phyloP scores from a whole-genome alignment of 2,113 vertebrate genomes.

The Sporophila hypoxantha region DNA sequence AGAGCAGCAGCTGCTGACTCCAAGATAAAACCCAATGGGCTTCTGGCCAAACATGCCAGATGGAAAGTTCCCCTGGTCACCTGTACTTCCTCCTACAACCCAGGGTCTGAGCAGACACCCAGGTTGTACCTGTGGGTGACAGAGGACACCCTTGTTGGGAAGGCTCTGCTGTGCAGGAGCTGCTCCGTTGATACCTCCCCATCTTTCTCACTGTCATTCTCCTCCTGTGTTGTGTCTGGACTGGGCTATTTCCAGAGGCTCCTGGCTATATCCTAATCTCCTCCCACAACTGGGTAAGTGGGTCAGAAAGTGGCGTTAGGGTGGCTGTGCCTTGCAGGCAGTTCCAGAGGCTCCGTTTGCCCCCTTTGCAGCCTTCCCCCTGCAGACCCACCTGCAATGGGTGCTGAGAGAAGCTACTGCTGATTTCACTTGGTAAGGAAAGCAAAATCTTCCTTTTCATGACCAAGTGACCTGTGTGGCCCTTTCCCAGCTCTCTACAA shows the following conservation, averaged over 20 bases:
- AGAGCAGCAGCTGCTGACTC: not conserved
- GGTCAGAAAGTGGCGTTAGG: not conserved
- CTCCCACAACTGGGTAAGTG: not conserved
- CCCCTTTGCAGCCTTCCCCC: not conserved
- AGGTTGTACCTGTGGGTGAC: not conserved
- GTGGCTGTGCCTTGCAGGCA: not conserved
- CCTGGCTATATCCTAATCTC: not conserved
- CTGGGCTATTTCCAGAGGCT: not conserved
- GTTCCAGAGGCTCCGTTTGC: rapidly evolving
- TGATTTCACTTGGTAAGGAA: not conserved
- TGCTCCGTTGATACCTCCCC: not conserved
- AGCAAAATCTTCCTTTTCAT: not conserved
- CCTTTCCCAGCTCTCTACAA: not conserved
- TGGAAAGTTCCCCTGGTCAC: not conserved
- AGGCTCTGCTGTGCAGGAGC: not conserved
- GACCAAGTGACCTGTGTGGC: not conserved
- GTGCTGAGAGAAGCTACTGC: not conserved
- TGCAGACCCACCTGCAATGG: not conserved
- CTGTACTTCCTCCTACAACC: not conserved
- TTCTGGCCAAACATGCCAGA: not conserved
- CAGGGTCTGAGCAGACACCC: not conserved
- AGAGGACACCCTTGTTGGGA: not conserved
- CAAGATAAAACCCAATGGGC: not conserved
- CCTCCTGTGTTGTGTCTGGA: not conserved
- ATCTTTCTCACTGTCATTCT: not conserved